A percentile compares a stretch with the other conserved stretches of the same genome.
Evolutionary conservation across 1,140 invertebrate genomes (phyloP).

Genomic region (Atta cephalotes): DNA sequence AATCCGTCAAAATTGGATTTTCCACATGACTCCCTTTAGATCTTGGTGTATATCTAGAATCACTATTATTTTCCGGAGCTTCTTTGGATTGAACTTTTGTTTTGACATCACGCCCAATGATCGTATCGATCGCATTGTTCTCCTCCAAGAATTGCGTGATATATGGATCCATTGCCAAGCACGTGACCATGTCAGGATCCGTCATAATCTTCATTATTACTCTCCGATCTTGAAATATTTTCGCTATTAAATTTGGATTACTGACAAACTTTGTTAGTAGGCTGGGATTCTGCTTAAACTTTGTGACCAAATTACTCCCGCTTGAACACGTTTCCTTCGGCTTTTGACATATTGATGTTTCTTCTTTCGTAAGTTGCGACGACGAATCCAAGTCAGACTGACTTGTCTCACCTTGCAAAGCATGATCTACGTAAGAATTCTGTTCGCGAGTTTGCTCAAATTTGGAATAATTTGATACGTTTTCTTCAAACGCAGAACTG

Average conservation of each 20-base stretch:
- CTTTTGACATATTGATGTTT: slow-evolving; percentile 67
- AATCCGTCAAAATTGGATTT: slow-evolving; percentile 83
- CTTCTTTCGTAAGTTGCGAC: slow-evolving; percentile 43
- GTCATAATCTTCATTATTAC: slow-evolving; percentile 81
- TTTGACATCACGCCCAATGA: neutral
- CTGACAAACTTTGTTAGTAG: slow-evolving; percentile 77
- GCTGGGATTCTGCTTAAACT: slow-evolving; percentile 69
- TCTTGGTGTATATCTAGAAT: slow-evolving; percentile 14
- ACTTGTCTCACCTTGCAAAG: neutral
- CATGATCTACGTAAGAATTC: slow-evolving; percentile 14
- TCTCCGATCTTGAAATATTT: slow-evolving; percentile 80
- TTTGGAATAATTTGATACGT: slow-evolving; percentile 42
- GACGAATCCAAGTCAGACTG: neutral
- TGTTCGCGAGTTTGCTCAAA: slow-evolving; percentile 54
- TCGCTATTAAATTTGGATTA: slow-evolving; percentile 79
- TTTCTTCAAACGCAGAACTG: slow-evolving; percentile 44
- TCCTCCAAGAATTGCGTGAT: slow-evolving; percentile 77
- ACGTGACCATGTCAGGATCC: slow-evolving; percentile 75
- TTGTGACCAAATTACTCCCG: slow-evolving; percentile 62
- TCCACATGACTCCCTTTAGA: slow-evolving; percentile 70
- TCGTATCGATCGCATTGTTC: slow-evolving; percentile 46
- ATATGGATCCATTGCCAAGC: slow-evolving; percentile 79
- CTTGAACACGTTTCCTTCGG: slow-evolving; percentile 68
- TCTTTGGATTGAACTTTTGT: slow-evolving; percentile 20
- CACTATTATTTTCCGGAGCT: slow-evolving; percentile 23